A percentile compares a stretch with the other conserved stretches of the same genome.
Evolutionary conservation across 1,140 invertebrate genomes (phyloP).

Genomic region (Ylistrum balloti): DNA sequence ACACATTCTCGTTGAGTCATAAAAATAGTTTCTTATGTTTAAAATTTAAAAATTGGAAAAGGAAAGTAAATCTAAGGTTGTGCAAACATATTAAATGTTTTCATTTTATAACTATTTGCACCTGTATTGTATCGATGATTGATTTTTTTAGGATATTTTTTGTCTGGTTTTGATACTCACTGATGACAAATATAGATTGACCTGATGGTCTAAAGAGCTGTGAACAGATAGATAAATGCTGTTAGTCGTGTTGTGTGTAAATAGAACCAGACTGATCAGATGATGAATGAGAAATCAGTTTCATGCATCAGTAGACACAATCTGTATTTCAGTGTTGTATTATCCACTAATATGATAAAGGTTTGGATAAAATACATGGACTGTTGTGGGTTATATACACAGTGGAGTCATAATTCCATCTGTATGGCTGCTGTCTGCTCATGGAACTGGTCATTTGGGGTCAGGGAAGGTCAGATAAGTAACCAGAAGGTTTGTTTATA

Average conservation of each 20-base stretch:
- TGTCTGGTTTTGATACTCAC: not conserved
- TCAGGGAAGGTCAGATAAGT: not conserved
- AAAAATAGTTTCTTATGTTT: not conserved
- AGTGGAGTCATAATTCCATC: not conserved
- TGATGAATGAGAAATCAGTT: too few relatives aligned
- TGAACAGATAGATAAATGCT: not conserved
- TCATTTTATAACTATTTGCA: not conserved
- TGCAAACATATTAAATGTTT: conserved; percentile 1
- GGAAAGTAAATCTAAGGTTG: not conserved
- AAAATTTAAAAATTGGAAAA: not conserved
- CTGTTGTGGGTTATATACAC: not conserved
- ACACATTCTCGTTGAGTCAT: not conserved
- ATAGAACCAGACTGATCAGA: too few relatives aligned
- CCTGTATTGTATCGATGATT: not conserved
- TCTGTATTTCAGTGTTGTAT: not conserved
- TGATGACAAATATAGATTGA: not conserved
- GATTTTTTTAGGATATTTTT: not conserved
- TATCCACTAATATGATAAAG: not conserved
- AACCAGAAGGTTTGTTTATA: conserved; percentile 23
- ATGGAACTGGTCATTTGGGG: not conserved
- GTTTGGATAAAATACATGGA: not conserved
- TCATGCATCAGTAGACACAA: too few relatives aligned
- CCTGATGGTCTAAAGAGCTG: not conserved
- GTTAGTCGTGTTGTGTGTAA: too few relatives aligned
- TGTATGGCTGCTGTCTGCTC: not conserved